Conservation (phyloP, 53 echinoderm and acorn worm genomes). For the Antedon mediterranea region DNA sequence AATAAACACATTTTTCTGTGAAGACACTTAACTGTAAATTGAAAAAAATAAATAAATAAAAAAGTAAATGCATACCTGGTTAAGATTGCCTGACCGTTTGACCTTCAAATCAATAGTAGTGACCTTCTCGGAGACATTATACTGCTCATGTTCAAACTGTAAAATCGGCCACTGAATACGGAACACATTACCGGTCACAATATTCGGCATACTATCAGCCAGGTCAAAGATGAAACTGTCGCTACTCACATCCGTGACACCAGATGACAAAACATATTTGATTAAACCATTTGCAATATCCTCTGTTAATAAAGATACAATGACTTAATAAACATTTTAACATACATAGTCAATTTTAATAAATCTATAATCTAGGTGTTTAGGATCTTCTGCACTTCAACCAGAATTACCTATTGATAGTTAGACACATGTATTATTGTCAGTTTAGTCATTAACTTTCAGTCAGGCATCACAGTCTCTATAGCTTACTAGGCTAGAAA, state of each 20-base stretch:
- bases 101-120: constrained; percentile 69
- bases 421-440: too few species aligned
- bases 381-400: too few species aligned
- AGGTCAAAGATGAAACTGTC: constrained; percentile 93
- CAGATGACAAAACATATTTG: constrained; percentile 42
- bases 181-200: constrained; percentile 73
- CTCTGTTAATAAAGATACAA: constrained; percentile 40
- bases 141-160: constrained; percentile 62
- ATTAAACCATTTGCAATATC: constrained; percentile 86
- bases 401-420: too few species aligned
- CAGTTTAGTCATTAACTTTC: too few species aligned
- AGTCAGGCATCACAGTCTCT: too few species aligned
- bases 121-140: constrained; percentile 82
- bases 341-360: too few species aligned
- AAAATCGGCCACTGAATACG: constrained; percentile 84
- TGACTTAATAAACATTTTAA: too few species aligned
- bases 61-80: constrained; percentile 46
- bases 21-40: too few species aligned
- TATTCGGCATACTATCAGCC: constrained; percentile 87
- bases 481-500: too few species aligned
- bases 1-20: too few species aligned
- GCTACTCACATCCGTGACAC: constrained; percentile 37
- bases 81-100: constrained; percentile 79
- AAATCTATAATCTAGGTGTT: too few species aligned
- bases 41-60: too few species aligned